A percentile compares a stretch with the other conserved stretches of the same genome.
phyloP scores from a whole-genome alignment of 2,888 invertebrate genomes.

The Eristalinus aeneus region DNA sequence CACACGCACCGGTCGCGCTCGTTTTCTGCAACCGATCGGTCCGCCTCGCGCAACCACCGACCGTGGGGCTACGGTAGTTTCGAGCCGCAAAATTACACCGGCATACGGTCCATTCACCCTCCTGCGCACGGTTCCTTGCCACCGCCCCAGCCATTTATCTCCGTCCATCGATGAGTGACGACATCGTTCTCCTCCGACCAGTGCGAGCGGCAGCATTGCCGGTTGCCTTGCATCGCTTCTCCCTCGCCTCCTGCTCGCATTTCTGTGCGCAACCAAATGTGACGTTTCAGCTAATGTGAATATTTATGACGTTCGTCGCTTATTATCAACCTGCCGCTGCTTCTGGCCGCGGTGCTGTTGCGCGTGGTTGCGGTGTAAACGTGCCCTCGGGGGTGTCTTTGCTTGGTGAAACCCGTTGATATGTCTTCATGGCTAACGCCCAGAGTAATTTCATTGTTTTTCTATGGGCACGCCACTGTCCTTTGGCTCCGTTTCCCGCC shows the following conservation, averaged over 20 bases:
- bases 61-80: slow-evolving; percentile 59
- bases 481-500: background rate
- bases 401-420: background rate
- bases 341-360: background rate
- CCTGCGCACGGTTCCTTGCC: slow-evolving; percentile 1
- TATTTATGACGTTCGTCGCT: slow-evolving; percentile 68
- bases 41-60: background rate
- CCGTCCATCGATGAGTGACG: slow-evolving; percentile 67
- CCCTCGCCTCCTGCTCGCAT: background rate
- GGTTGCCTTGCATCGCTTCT: slow-evolving; percentile 4
- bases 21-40: slow-evolving; percentile 2
- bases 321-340: slow-evolving; percentile 64
- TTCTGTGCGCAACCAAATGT: slow-evolving; percentile 63
- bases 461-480: background rate
- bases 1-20: slow-evolving; percentile 32
- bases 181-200: slow-evolving; percentile 31
- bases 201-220: slow-evolving; percentile 11
- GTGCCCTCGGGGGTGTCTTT: slow-evolving; percentile 41
- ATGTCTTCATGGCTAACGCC: slow-evolving; percentile 63
- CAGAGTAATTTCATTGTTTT: slow-evolving; percentile 45
- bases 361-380: slow-evolving; percentile 58
- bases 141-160: slow-evolving; percentile 23
- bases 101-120: slow-evolving; percentile 60
- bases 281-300: slow-evolving; percentile 69
- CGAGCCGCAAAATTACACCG: slow-evolving; percentile 49